Percentiles rank a stretch among this genome's conserved stretches.
Conservation (phyloP, 2,888 invertebrate genomes). For the Cephus sareptanus region DNA sequence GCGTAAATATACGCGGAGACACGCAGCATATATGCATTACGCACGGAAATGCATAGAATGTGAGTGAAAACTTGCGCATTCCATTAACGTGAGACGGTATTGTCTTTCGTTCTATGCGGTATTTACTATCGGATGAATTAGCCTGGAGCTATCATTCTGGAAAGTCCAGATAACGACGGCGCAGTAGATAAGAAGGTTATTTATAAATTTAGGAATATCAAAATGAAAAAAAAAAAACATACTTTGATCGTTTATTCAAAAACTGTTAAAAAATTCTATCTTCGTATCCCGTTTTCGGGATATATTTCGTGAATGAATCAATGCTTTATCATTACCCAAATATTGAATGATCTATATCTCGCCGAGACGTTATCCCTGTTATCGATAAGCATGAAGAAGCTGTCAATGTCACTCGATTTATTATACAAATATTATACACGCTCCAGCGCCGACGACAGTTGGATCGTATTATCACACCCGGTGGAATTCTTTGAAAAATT, state of each 20-base stretch:
- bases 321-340: background rate
- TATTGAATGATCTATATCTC: slow-evolving; percentile 1
- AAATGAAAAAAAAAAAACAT: background rate
- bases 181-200: background rate
- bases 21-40: background rate
- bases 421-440: background rate
- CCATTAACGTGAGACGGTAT: slow-evolving; percentile 27
- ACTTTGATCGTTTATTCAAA: background rate
- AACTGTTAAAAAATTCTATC: background rate
- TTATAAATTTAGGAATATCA: background rate
- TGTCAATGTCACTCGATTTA: background rate
- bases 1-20: background rate
- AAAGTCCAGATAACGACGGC: background rate
- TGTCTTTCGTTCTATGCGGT: background rate
- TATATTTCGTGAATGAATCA: slow-evolving; percentile 9
- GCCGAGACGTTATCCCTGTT: background rate
- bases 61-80: slow-evolving; percentile 39
- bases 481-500: background rate
- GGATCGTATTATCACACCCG: background rate
- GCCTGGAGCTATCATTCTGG: background rate
- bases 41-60: slow-evolving; percentile 31
- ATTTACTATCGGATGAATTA: background rate
- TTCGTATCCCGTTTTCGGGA: background rate
- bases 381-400: background rate
- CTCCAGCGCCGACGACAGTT: background rate